A percentile compares a stretch with the other conserved stretches of the same genome.
phyloP scores from a whole-genome alignment of 2,113 vertebrate species.

The Myiagra hebetior region DNA sequence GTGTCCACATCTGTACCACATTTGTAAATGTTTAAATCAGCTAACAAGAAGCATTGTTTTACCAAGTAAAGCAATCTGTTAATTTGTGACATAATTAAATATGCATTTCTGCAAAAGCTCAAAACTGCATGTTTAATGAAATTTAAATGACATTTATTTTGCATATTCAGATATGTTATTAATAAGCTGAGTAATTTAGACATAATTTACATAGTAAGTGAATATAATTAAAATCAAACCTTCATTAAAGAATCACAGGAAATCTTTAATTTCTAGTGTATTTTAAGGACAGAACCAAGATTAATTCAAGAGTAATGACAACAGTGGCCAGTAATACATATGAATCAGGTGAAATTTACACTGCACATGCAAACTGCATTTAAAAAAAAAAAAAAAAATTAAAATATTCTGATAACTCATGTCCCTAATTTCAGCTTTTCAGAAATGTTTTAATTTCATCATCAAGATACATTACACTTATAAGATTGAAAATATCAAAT shows the following conservation, averaged over 20 bases:
- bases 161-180: conserved; percentile 40
- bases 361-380: background rate
- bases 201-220: conserved; percentile 52
- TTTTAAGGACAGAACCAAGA: background rate
- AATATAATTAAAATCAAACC: conserved; percentile 61
- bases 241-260: conserved; percentile 48
- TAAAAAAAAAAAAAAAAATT: background rate
- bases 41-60: conserved; percentile 54
- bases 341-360: background rate
- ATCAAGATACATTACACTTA: background rate
- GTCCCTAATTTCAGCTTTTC: background rate
- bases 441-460: background rate
- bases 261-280: conserved; percentile 31
- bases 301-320: conserved; percentile 1
- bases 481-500: background rate
- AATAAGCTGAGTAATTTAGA: conserved; percentile 45
- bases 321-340: background rate
- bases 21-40: conserved; percentile 52
- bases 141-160: conserved; percentile 63
- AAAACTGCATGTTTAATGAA: conserved; percentile 53
- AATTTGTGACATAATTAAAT: conserved; percentile 68
- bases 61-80: conserved; percentile 55
- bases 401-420: background rate
- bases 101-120: conserved; percentile 39
- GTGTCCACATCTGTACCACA: conserved; percentile 9